A percentile compares a stretch with the other conserved stretches of the same genome.
Evolutionary conservation across 2,113 vertebrate species (phyloP).

Genomic region (Oncorhynchus gorbuscha): DNA sequence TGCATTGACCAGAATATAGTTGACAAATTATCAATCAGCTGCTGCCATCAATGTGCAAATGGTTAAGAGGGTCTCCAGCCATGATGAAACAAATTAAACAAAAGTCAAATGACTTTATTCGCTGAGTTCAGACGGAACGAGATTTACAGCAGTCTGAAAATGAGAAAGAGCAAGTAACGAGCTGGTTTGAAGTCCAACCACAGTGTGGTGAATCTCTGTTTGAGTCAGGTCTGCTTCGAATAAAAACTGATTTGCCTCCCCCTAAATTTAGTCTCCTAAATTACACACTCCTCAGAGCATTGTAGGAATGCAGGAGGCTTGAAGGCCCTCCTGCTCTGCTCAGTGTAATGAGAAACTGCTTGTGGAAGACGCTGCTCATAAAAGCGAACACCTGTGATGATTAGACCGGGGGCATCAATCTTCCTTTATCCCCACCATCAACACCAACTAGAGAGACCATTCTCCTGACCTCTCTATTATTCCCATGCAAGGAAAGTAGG

Average conservation of each 20-base stretch:
- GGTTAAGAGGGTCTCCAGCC: conserved; percentile 43
- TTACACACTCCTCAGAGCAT: conserved; percentile 72
- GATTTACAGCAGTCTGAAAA: conserved; percentile 75
- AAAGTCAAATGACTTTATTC: conserved; percentile 51
- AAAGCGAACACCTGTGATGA: conserved; percentile 78
- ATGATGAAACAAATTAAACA: conserved; percentile 56
- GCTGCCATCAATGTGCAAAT: conserved; percentile 35
- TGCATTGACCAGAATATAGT: conserved; percentile 9
- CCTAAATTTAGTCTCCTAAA: conserved; percentile 74
- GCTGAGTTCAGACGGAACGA: conserved; percentile 57
- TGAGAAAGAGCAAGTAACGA: conserved; percentile 73
- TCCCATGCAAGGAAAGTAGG: conserved; percentile 60
- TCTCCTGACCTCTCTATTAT: conserved; percentile 62
- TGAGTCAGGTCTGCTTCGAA: conserved; percentile 78
- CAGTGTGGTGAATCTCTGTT: conserved; percentile 76
- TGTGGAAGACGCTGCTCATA: conserved; percentile 57
- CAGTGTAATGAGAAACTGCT: conserved; percentile 73
- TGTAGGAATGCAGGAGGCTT: conserved; percentile 61
- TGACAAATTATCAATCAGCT: conserved; percentile 50
- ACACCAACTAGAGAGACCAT: conserved; percentile 61
- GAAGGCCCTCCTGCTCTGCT: conserved; percentile 65
- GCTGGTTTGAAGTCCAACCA: conserved; percentile 75
- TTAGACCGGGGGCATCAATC: conserved; percentile 68
- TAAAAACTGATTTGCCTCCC: conserved; percentile 76
- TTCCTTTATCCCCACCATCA: conserved; percentile 68